These are phyloP conservation scores for Sialia sialis DNA, from an alignment of 2,113 vertebrate species.

Conservation along the genomic window DNA sequence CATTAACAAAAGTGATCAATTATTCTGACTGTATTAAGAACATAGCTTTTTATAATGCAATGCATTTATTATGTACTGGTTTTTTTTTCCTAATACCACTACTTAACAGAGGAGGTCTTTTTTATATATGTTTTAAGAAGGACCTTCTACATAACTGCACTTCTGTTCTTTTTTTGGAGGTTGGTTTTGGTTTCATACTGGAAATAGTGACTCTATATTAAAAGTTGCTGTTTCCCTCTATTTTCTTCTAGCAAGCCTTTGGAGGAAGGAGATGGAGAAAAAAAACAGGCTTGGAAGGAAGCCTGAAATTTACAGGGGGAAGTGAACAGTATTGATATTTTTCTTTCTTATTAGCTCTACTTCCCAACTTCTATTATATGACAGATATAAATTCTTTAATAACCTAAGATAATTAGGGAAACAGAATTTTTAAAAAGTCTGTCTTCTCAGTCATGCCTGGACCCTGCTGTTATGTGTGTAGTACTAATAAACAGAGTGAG, in stretches of 20 bases:
- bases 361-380: background rate
- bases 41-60: background rate
- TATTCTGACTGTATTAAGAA: conserved; percentile 21
- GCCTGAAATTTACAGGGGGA: background rate
- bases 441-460: background rate
- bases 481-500: background rate
- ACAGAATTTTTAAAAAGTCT: background rate
- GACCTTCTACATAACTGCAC: background rate
- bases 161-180: background rate
- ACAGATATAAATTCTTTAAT: background rate
- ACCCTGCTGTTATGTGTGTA: background rate
- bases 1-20: conserved; percentile 12
- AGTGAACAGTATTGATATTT: background rate
- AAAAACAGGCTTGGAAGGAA: background rate
- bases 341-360: background rate
- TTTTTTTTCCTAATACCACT: background rate
- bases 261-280: background rate
- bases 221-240: background rate
- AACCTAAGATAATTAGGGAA: background rate
- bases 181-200: background rate
- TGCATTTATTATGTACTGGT: background rate
- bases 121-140: background rate
- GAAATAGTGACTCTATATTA: background rate
- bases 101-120: background rate
- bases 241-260: background rate